These are phyloP conservation scores for Yponomeuta malinellus DNA, from an alignment of 2,888 invertebrate species.

Conservation along the genomic window DNA sequence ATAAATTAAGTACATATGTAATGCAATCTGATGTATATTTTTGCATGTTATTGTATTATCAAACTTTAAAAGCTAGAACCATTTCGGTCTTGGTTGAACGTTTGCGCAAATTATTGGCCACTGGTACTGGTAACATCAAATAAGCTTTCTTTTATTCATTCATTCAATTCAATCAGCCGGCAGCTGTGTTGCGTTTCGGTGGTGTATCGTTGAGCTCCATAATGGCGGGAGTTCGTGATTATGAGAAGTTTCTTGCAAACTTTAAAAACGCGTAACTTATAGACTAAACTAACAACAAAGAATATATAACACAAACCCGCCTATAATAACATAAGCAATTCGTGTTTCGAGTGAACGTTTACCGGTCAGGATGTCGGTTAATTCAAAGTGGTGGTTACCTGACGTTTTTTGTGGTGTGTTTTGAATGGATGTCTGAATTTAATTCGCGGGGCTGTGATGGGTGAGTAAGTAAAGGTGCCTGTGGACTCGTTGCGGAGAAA, in stretches of 20 bases:
- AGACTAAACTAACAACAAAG: conserved; percentile 36
- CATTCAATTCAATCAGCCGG: conserved; percentile 57
- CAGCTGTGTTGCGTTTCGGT: conserved; percentile 33
- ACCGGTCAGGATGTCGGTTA: conserved; percentile 72
- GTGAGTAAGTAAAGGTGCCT: conserved; percentile 55
- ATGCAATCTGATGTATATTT: too few relatives aligned
- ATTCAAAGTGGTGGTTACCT: conserved; percentile 76
- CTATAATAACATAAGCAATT: conserved; percentile 29
- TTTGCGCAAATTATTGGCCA: too few relatives aligned
- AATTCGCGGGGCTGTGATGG: conserved; percentile 65
- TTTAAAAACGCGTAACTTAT: conserved; percentile 41
- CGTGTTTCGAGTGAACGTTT: conserved; percentile 53
- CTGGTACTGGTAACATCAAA: too few relatives aligned
- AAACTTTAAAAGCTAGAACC: too few relatives aligned
- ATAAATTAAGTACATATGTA: too few relatives aligned
- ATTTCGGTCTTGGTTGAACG: too few relatives aligned
- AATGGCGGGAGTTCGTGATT: conserved; percentile 66
- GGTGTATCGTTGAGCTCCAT: conserved; percentile 30
- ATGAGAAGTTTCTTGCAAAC: conserved; percentile 61
- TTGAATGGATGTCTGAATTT: conserved; percentile 69
- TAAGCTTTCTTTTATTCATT: conserved; percentile 33
- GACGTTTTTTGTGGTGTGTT: conserved; percentile 74
- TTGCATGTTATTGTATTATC: too few relatives aligned
- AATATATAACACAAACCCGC: conserved; percentile 35
- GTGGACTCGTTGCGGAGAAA: conserved; percentile 58